phyloP scores from a whole-genome alignment of 2,888 invertebrate genomes.

The Tetragonisca angustula region DNA sequence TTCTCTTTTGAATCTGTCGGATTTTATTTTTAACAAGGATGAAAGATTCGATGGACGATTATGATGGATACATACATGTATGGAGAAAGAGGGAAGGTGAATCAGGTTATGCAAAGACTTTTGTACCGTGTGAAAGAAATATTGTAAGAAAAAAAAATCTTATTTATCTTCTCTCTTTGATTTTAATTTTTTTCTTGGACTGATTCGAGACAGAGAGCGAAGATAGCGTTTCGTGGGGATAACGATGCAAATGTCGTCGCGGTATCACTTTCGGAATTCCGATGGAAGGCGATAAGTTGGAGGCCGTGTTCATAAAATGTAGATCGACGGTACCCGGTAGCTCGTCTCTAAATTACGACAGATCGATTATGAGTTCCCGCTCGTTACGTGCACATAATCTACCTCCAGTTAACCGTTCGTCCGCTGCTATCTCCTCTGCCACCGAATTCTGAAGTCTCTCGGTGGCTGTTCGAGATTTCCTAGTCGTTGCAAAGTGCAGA shows the following conservation, averaged over 20 bases:
- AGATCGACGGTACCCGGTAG: slow-evolving; percentile 42
- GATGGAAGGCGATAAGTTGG: slow-evolving; percentile 52
- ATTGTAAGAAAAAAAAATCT: neutral
- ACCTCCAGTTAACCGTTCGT: slow-evolving; percentile 38
- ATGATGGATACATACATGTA: neutral
- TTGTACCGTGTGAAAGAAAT: neutral
- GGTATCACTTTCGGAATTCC: slow-evolving; percentile 57
- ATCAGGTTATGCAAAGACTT: neutral
- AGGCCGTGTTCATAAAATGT: slow-evolving; percentile 60
- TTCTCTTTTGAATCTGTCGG: neutral
- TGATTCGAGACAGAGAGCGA: neutral
- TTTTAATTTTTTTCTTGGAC: neutral
- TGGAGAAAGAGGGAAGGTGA: neutral
- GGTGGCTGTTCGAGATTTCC: neutral
- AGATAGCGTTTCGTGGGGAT: slow-evolving; percentile 37
- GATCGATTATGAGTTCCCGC: slow-evolving; percentile 58
- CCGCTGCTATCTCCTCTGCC: slow-evolving; percentile 30
- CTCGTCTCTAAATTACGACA: slow-evolving; percentile 57
- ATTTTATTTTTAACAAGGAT: neutral
- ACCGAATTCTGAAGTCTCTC: slow-evolving; percentile 2
- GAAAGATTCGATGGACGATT: too few relatives aligned
- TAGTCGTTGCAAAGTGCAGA: neutral
- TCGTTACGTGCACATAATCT: slow-evolving; percentile 54
- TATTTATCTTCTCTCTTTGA: neutral
- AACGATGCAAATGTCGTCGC: slow-evolving; percentile 53